Evolutionary conservation across 23 tunicate species (phyloP).

Genomic region (Ascidia mentula): DNA sequence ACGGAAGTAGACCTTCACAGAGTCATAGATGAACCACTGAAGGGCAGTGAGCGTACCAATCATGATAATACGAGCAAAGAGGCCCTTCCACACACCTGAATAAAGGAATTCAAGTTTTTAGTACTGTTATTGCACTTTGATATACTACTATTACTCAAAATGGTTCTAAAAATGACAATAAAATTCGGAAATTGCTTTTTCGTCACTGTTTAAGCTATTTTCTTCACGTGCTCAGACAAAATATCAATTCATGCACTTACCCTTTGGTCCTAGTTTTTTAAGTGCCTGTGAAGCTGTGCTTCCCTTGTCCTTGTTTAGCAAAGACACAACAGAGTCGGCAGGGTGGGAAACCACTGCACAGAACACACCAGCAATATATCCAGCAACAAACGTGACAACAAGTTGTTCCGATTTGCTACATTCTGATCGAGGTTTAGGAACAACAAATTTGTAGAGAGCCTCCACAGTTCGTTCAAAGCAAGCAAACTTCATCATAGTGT

Average conservation of each 20-base stretch:
- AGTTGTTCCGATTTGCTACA: slow-evolving; percentile 89
- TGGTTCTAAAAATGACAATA: neutral
- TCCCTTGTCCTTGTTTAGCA: slow-evolving; percentile 91
- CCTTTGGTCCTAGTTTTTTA: slow-evolving; percentile 96
- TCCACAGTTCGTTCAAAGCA: slow-evolving; percentile 99
- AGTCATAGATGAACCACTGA: slow-evolving; percentile 99
- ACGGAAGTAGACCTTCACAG: slow-evolving; percentile 97
- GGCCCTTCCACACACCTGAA: slow-evolving; percentile 98
- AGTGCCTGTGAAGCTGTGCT: slow-evolving; percentile 75
- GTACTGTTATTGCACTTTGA: no score
- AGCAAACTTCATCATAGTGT: slow-evolving; percentile 99
- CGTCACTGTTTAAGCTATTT: neutral
- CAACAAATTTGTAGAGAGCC: slow-evolving; percentile 88
- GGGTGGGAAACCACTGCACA: slow-evolving; percentile 99
- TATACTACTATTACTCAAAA: no score
- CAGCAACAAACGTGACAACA: slow-evolving; percentile 95
- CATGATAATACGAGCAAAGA: slow-evolving; percentile 98
- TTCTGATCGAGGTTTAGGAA: slow-evolving; percentile 94
- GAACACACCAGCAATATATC: slow-evolving; percentile 99
- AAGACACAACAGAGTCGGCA: slow-evolving; percentile 97
- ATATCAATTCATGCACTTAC: slow-evolving; percentile 12
- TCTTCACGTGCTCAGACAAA: neutral
- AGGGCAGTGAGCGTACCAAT: slow-evolving; percentile 99
- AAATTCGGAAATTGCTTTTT: no score
- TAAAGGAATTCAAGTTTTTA: no score